These are phyloP conservation scores for Pogona vitticeps DNA, from an alignment of 2,113 vertebrate species.

Conservation along the genomic window DNA sequence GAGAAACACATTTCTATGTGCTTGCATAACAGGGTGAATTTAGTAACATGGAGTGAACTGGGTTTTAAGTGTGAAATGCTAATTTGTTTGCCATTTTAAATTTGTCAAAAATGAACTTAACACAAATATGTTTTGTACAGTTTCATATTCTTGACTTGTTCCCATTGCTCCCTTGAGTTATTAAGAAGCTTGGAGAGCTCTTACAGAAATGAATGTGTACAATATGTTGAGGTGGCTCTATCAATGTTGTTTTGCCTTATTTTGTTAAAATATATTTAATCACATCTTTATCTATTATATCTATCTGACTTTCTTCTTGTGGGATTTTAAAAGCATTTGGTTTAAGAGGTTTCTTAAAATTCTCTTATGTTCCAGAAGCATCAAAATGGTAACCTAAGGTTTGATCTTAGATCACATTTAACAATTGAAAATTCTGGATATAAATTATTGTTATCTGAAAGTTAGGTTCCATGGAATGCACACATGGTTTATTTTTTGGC, in stretches of 20 bases:
- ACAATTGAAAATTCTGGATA: too few species aligned
- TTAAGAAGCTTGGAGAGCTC: conserved; percentile 43
- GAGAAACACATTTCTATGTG: neutral
- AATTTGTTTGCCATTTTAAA: neutral
- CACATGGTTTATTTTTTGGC: neutral
- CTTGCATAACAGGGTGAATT: neutral
- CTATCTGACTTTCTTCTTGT: too few species aligned
- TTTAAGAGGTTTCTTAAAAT: neutral
- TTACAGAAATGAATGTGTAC: conserved; percentile 31
- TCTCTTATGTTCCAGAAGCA: neutral
- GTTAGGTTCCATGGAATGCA: too few species aligned
- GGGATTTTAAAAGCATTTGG: neutral
- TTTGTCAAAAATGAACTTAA: neutral
- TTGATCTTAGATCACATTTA: too few species aligned
- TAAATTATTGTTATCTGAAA: neutral
- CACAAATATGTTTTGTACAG: neutral
- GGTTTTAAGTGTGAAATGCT: neutral
- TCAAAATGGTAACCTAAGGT: neutral
- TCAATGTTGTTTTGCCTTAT: conserved; percentile 44
- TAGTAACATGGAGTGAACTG: neutral
- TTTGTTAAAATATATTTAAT: conserved; percentile 62
- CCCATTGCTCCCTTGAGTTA: conserved; percentile 32
- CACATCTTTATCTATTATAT: neutral
- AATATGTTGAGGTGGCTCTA: conserved; percentile 18
- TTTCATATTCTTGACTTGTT: conserved; percentile 11